Base-by-base conservation (phyloP, 2,888 invertebrate species). In the Lasioglossum morio region DNA sequence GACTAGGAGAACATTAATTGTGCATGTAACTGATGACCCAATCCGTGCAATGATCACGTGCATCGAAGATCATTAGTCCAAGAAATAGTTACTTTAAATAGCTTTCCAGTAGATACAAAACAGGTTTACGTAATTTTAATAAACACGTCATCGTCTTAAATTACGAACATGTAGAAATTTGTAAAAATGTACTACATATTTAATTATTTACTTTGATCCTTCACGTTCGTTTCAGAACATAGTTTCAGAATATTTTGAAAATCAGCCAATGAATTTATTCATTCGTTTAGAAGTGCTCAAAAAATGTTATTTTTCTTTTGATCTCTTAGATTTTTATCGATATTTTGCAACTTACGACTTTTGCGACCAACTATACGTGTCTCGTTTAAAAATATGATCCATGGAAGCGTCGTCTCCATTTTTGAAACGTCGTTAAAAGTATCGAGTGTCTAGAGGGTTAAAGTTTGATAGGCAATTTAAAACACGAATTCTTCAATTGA, bases 391-490 rank as follows among this genome's bases (percentile, higher is more conserved):
- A 60, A 12, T 27, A 0, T 60, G 27, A 60, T 60, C 1, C 4
- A 14, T 14, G 60, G 12, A 53, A 10, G 2, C 8, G 3, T 27
- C 1, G 4, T 27, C 27, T 60, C 5, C 14, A 27, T 14, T 60
- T 60, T 60, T 14, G 4, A 27, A 60, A 27, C n/a, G 27, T 60
- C 4, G 27, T n/a, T 60, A 12, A 27, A 3, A 16, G 16, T 27
- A 7, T 63, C 53, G 23, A 53, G 23, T 53, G 19, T n/a, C 10
- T 3, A 10, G 23, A n/a, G 16, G 27, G 30, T 30, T 16, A 63
- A 30, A 27, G 63, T 63, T 63, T 16, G 63, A 63, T 63, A 30
- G 63, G 63, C 63, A 63, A 63, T 16, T 30, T 63, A 63, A 63
- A 63, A 63, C 4, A 4, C 16, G 7, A 7, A 63, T 30, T 63